Percentiles rank a stretch among this genome's conserved stretches.
Conservation (phyloP, 2,888 invertebrate species). For the Hydroisotoma schaefferi region DNA sequence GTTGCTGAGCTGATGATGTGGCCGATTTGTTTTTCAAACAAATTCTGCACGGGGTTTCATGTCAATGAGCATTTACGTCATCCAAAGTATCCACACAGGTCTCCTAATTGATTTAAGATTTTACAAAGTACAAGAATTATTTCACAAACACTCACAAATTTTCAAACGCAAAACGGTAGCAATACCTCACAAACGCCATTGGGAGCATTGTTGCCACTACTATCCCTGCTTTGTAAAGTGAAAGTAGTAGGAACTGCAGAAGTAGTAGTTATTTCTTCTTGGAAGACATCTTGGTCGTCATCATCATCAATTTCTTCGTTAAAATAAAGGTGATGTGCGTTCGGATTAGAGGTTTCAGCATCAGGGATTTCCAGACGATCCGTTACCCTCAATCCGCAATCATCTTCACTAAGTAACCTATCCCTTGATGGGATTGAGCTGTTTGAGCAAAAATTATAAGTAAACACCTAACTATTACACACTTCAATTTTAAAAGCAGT, state of each 20-base stretch:
- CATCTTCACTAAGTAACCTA: slow-evolving; percentile 33
- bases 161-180: background rate
- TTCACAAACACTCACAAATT: background rate
- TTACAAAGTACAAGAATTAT: background rate
- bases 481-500: background rate
- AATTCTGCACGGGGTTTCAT: too few relatives aligned
- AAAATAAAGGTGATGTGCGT: slow-evolving; percentile 28
- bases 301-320: slow-evolving; percentile 24
- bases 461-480: background rate
- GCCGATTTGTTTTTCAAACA: too few relatives aligned
- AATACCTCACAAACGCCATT: slow-evolving; percentile 44
- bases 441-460: slow-evolving; percentile 7
- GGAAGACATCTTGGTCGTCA: slow-evolving; percentile 26
- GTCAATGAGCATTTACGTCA: slow-evolving; percentile 40
- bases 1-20: too few relatives aligned
- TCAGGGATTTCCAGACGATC: slow-evolving; percentile 30
- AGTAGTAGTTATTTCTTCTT: slow-evolving; percentile 32
- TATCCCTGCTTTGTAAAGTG: background rate
- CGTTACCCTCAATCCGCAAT: slow-evolving; percentile 19
- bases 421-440: slow-evolving; percentile 45
- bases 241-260: slow-evolving; percentile 15
- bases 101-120: slow-evolving; percentile 20
- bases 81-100: slow-evolving; percentile 30
- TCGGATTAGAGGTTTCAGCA: slow-evolving; percentile 9
- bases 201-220: slow-evolving; percentile 16